Conservation (phyloP, 1,140 invertebrate species). For the Gonatopus flavifemur region DNA sequence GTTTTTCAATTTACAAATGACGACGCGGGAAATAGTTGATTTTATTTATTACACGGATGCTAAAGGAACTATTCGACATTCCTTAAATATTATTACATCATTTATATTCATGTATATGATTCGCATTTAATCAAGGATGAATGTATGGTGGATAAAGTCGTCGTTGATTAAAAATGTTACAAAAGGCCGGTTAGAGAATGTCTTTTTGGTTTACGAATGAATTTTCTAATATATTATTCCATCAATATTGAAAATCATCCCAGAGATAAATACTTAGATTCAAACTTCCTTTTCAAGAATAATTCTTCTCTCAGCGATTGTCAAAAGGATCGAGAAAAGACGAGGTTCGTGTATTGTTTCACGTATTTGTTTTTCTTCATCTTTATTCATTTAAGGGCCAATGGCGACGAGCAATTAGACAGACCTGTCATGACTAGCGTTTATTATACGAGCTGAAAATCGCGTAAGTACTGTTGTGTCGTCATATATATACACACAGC, state of each 20-base stretch:
- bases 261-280: too few relatives aligned
- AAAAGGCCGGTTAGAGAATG: conserved; percentile 51
- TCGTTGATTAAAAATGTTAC: conserved; percentile 28
- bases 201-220: conserved; percentile 48
- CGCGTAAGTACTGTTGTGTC: conserved; percentile 7
- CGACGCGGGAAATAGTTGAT: conserved; percentile 53
- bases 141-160: too few relatives aligned
- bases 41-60: conserved; percentile 53
- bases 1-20: conserved; percentile 51
- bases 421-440: too few relatives aligned
- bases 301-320: conserved; percentile 29
- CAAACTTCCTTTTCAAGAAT: too few relatives aligned
- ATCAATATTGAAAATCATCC: too few relatives aligned
- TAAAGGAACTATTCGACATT: conserved; percentile 56
- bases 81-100: conserved; percentile 40
- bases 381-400: not conserved
- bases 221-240: too few relatives aligned
- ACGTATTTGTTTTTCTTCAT: too few relatives aligned
- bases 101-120: conserved; percentile 28
- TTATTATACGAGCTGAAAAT: too few relatives aligned
- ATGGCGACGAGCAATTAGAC: too few relatives aligned
- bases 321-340: conserved; percentile 15
- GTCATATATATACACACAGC: not conserved
- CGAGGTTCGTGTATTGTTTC: too few relatives aligned
- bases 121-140: too few relatives aligned